Base-by-base conservation (phyloP, 2,113 vertebrate genomes). In the Prunella himalayana region DNA sequence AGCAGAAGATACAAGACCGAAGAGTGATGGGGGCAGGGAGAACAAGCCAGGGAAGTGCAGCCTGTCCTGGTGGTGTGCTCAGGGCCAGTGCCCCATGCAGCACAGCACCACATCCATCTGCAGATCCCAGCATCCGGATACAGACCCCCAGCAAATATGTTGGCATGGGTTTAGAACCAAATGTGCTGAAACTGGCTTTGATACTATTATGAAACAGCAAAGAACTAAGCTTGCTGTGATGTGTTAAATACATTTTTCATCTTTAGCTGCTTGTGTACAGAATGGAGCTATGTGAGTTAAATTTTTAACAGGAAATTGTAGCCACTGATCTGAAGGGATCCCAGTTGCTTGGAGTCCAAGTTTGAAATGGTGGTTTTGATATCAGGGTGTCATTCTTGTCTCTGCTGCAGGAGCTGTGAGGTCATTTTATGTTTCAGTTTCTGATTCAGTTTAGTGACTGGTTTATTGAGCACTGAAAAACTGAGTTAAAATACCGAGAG, bases 91-190 rank as follows among this genome's bases (percentile, higher is more conserved):
- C 16, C 9, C 8, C 2, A 0, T 11, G 8, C 39, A 35, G 44
- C 1, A 2, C 63, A 28, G 71, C 39, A 4, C 20, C 2, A 3
- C 4, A 2, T 47, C 51, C 8, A 15, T 30, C 60, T 4, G 2
- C 50, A 45, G 7, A 24, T 56, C 75, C 24, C 41, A 56, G n/a
- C 0, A 0, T 5, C 53, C 6, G 9, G 37, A 19, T 66, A 13
- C 49, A 25, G n/a, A 37, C 15, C 11, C 4, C n/a, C 51, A 31
- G 11, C 44, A 24, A 51, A n/a, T 9, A n/a, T 0, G 0, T 2
- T 7, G 1, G 16, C 2, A 3, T 37, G 8, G 10, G 9, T 49
- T 83, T 77, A 15, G 51, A 88, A 54, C 23, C 0, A 2, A 80
- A 57, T 30, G 50, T 4, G 59, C 54, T 70, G 60, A 81, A 72